Evolutionary conservation across 1,140 invertebrate species (phyloP), one percentile per base, ranked within the genome.

Genomic region (Nasonia longicornis): DNA sequence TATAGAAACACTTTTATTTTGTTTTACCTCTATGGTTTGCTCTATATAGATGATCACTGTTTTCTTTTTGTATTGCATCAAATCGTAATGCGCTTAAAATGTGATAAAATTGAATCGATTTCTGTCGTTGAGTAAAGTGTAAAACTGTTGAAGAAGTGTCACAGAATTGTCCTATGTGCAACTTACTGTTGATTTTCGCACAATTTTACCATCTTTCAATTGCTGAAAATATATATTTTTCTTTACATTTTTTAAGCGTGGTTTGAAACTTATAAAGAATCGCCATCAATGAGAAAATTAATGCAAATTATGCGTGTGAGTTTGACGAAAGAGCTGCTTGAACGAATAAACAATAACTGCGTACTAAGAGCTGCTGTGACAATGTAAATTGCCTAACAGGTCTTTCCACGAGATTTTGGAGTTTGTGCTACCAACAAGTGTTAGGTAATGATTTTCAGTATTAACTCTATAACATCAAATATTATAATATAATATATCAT

Each of bases 341-440:
- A 52, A 73, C 45, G 26, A 38, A 74, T 70, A 48, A 58, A 75
- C 77, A 77, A 77, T 79, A 77, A 80, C 71, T 45, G 71, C 81
- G 52, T 86, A 83, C 84, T 86, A 85, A 89, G 84, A 86, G 85
- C 85, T 84, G 84, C 84, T 88, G 83, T 86, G 86, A 86, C 81
- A 85, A 83, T 88, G 83, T 64, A 29, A 58, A 79, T 88, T 89
- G 84, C 83, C 84, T 85, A 85, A 87, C 87, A 89, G 87, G 87
- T 88, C 87, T 88, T 88, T 85, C 76, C 87, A 85, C 86, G 85
- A 87, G 87, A 88, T 85, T 87, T 86, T 82, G 87, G 88, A 88
- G 85, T 87, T 83, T 87, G 82, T 35, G 86, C 84, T 83, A 86
- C 84, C 83, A 88, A 88, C 85, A 86, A 87, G 70, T 87, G 87